Percentiles rank a stretch among this genome's conserved stretches.
Evolutionary conservation across 2,888 invertebrate species (phyloP).

Genomic region (Salpingus planirostris): DNA sequence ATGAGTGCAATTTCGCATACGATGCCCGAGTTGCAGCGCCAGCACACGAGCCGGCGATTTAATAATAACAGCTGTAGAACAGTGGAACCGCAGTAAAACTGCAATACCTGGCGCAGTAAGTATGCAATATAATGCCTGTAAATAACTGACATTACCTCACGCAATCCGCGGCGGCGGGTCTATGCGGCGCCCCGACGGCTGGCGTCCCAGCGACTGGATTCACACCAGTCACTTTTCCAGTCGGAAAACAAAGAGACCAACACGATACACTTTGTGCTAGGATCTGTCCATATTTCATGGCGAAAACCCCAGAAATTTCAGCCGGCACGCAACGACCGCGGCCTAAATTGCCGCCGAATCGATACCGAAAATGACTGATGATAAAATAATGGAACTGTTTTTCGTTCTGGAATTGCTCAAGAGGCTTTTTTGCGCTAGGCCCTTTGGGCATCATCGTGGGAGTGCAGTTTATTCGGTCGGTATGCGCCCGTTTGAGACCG

Average conservation of each 20-base stretch:
- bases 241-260: too few relatives aligned
- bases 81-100: conserved; percentile 16
- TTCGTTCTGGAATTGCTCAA: conserved; percentile 2
- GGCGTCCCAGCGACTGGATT: conserved; percentile 13
- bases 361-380: too few relatives aligned
- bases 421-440: conserved; percentile 1
- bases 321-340: too few relatives aligned
- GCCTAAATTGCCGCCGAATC: too few relatives aligned
- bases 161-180: conserved; percentile 20
- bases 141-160: conserved; percentile 22
- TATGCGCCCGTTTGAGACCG: conserved; percentile 12
- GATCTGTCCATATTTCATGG: too few relatives aligned
- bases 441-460: conserved; percentile 1
- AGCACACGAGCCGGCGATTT: too few relatives aligned
- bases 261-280: too few relatives aligned
- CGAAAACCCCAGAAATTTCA: too few relatives aligned
- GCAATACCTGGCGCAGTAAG: conserved; percentile 11
- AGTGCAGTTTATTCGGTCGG: conserved; percentile 13
- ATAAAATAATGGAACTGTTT: too few relatives aligned
- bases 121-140: conserved; percentile 15
- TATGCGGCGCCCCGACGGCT: conserved; percentile 22
- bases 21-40: too few relatives aligned
- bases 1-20: too few relatives aligned
- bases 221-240: not conserved
- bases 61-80: conserved; percentile 14